Conservation (phyloP, 2,888 invertebrate genomes). For the Metellina segmentata region DNA sequence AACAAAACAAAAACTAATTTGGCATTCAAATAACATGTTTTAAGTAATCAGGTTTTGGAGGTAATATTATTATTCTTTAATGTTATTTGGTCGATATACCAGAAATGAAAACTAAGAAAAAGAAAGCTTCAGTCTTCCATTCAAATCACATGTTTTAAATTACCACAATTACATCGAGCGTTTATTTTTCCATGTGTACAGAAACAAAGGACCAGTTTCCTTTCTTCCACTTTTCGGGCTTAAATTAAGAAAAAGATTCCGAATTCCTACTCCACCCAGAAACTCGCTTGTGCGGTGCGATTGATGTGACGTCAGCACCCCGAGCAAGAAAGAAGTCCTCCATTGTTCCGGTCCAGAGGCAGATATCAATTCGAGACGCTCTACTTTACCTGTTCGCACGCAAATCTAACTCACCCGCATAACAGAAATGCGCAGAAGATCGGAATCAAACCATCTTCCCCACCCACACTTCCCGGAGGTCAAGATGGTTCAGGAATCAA, state of each 20-base stretch:
- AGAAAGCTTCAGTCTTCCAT: neutral
- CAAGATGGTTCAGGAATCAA: conserved; percentile 48
- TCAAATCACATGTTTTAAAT: neutral
- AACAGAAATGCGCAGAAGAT: conserved; percentile 46
- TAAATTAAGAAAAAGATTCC: neutral
- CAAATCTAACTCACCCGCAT: neutral
- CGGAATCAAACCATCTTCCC: conserved; percentile 34
- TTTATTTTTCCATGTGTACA: neutral
- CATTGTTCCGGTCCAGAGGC: conserved; percentile 35
- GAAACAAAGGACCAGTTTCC: conserved; percentile 22
- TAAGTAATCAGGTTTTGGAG: neutral
- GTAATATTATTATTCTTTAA: too few relatives aligned
- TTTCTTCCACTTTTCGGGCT: neutral
- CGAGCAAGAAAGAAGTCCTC: neutral
- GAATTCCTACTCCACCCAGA: conserved; percentile 9
- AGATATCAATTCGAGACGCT: conserved; percentile 17
- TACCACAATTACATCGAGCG: neutral
- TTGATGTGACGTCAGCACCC: conserved; percentile 9
- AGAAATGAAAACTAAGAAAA: neutral
- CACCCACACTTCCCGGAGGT: conserved; percentile 47
- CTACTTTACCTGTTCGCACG: conserved; percentile 52
- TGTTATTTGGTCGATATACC: too few relatives aligned
- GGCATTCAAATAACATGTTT: neutral
- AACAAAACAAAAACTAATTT: neutral
- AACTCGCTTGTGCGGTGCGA: conserved; percentile 6